These are phyloP conservation scores for Nematopogon swammerdamellus DNA, from an alignment of 2,888 invertebrate genomes.

Conservation along the genomic window DNA sequence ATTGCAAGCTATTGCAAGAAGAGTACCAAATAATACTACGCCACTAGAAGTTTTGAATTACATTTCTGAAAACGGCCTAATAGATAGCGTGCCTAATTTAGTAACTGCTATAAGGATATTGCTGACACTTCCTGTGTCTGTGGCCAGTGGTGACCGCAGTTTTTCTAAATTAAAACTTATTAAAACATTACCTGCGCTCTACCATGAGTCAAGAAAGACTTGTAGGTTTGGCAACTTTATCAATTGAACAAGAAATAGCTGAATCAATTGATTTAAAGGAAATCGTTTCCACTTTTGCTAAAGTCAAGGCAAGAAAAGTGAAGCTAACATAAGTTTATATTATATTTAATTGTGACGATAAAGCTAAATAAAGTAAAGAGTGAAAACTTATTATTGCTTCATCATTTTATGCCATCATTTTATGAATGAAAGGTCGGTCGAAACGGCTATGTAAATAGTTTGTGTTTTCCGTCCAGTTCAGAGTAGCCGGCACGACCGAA, in stretches of 20 bases:
- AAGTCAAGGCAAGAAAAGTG: conserved; percentile 4
- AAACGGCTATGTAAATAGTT: too few relatives aligned
- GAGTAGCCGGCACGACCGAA: too few relatives aligned
- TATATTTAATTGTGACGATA: neutral
- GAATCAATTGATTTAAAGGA: conserved; percentile 4
- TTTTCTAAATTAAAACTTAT: conserved; percentile 12
- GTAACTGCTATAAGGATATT: conserved; percentile 11
- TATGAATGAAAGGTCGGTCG: too few relatives aligned
- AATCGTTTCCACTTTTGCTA: conserved; percentile 5
- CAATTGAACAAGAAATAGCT: conserved; percentile 2
- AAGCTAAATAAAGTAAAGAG: too few relatives aligned
- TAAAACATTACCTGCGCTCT: conserved; percentile 10
- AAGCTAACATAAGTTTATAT: conserved; percentile 1
- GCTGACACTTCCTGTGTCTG: conserved; percentile 11
- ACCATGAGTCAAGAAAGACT: conserved; percentile 12
- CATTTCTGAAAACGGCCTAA: conserved; percentile 7
- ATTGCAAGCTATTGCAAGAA: conserved; percentile 4
- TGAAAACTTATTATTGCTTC: too few relatives aligned
- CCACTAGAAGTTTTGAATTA: neutral
- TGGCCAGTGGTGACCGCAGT: conserved; percentile 10
- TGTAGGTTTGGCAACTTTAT: conserved; percentile 6
- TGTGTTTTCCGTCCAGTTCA: too few relatives aligned
- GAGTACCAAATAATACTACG: too few relatives aligned
- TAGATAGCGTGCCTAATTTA: conserved; percentile 11
- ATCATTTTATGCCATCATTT: too few relatives aligned